Base-by-base conservation (phyloP, 2,888 invertebrate species). In the Masnerella sp. region DNA sequence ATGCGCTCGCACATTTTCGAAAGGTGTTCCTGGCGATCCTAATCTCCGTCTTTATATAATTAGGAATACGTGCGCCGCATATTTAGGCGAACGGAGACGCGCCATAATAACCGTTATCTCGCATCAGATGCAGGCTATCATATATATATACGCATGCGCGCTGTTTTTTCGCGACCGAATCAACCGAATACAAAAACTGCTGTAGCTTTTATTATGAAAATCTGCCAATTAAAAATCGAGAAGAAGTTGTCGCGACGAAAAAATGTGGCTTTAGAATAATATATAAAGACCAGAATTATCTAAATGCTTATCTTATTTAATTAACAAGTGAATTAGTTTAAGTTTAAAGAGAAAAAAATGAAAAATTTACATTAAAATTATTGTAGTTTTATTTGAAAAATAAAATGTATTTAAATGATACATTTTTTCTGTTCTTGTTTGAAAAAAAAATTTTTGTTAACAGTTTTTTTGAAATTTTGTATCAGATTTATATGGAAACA, bases 11-110 rank as follows among this genome's bases (percentile, higher is more conserved):
- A 54, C 18, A 40, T 54, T 52, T 61, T 25, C 15, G 49, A 30
- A 22, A 61, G 54, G 47, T 32, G 32, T 49, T 32, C 14, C 8
- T 11, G 40, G 15, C 25, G 69, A 70, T 62, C 25, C 51, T 68
- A 47, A 61, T 61, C 59, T n/a, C 7, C 5, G 42, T 52, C 62
- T 54, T 64, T 64, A 64, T 54, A 54, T 64, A 64, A 64, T 64
- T 64, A 64, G 43, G 28, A 28, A 34, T 45, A 54, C 64, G 64
- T 52, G 54, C 11, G 45, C 54, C 9, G 64, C 54, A 64, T 64
- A 64, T 45, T 64, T 64, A 12, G 45, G 12, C 54, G 5, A 45
- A 49, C 45, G 52, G 36, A 36, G 38, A 15, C 15, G 38, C 11
- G 15, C 38, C 15, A 11, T 34, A 34, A 38, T 52, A 43, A 52